Conservation (phyloP, 1,140 invertebrate species). For the Melipona quadrifasciata region DNA sequence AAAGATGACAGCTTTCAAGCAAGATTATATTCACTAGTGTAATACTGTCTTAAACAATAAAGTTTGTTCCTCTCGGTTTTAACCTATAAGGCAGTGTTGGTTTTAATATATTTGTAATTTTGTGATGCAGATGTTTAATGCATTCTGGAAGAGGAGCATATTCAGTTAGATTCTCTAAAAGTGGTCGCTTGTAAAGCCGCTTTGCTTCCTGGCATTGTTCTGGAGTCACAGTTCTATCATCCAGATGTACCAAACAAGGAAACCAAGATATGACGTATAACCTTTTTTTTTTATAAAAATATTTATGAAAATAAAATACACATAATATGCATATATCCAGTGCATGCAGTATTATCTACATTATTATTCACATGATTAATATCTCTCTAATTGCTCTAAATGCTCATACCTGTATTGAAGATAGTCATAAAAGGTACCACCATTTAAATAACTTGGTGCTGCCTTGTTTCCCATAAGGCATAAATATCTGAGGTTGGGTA, state of each 20-base stretch:
- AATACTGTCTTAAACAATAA: conserved; percentile 72
- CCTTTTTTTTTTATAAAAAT: conserved; percentile 73
- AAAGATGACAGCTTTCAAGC: not conserved
- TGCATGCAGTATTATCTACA: not conserved
- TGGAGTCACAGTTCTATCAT: conserved; percentile 84
- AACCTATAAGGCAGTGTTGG: conserved; percentile 57
- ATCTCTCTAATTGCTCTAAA: not conserved
- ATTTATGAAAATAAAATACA: not conserved
- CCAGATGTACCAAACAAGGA: conserved; percentile 84
- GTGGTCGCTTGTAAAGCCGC: conserved; percentile 83
- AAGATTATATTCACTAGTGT: conserved; percentile 13
- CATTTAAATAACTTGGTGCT: conserved; percentile 89
- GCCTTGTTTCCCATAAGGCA: conserved; percentile 91
- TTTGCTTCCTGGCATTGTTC: conserved; percentile 85
- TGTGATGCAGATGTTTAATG: conserved; percentile 72
- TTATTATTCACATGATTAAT: not conserved
- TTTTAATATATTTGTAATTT: conserved; percentile 70
- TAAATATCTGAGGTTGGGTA: conserved; percentile 86
- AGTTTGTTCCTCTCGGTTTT: conserved; percentile 62
- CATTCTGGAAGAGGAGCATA: conserved; percentile 71
- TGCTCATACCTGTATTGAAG: conserved; percentile 87
- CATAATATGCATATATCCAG: conserved; percentile 22
- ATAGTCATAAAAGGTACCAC: conserved; percentile 88
- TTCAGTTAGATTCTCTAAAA: conserved; percentile 80
- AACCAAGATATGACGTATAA: conserved; percentile 88